These are phyloP conservation scores for Orthosia cruda DNA, from an alignment of 2,888 invertebrate genomes.

Conservation along the genomic window DNA sequence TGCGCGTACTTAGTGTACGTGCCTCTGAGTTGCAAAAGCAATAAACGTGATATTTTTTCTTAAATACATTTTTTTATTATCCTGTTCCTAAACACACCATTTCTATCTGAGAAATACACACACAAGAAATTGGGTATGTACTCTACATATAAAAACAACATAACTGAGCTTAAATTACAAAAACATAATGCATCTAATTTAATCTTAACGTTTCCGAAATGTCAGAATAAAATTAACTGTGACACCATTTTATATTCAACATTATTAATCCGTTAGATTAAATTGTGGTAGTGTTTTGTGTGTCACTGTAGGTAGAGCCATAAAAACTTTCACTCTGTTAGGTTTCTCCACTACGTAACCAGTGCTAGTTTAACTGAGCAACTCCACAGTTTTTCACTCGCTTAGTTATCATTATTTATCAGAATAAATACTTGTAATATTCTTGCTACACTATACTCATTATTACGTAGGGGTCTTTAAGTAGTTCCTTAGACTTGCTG, in stretches of 20 bases:
- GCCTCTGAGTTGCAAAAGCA: constrained; percentile 91
- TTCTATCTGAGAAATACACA: constrained; percentile 25
- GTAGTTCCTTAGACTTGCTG: constrained; percentile 22
- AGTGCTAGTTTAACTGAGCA: constrained; percentile 78
- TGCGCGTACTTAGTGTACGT: constrained; percentile 89
- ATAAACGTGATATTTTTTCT: constrained; percentile 91
- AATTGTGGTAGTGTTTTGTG: constrained; percentile 72
- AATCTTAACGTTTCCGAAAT: constrained; percentile 37
- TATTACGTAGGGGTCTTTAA: constrained; percentile 20
- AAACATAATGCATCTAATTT: constrained; percentile 17
- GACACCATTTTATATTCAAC: constrained; percentile 64
- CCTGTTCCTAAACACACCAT: constrained; percentile 55
- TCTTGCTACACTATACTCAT: constrained; percentile 16
- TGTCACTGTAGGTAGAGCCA: constrained; percentile 77
- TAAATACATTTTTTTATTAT: constrained; percentile 71
- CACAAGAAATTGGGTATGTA: constrained; percentile 46
- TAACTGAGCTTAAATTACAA: constrained; percentile 21
- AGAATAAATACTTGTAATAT: constrained; percentile 20
- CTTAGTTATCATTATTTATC: constrained; percentile 46
- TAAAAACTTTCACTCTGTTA: constrained; percentile 87
- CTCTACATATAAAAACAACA: neutral
- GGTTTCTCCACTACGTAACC: constrained; percentile 87
- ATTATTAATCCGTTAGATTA: constrained; percentile 68
- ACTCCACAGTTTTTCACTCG: constrained; percentile 61
- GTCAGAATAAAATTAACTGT: constrained; percentile 51